Conservation (phyloP, 1,140 invertebrate genomes). For the Agraylea sexmaculata region DNA sequence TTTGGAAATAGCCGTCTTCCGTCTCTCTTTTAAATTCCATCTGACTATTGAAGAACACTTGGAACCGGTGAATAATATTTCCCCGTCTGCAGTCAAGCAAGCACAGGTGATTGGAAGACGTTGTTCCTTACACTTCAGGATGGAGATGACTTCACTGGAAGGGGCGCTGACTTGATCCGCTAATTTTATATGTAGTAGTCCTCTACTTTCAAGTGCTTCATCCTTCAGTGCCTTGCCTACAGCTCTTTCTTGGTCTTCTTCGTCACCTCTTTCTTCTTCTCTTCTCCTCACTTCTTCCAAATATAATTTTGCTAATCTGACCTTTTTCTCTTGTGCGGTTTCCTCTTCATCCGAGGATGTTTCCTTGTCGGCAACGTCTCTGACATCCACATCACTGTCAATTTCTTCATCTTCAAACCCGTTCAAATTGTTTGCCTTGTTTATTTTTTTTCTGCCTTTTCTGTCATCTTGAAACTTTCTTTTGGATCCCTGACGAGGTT, state of each 20-base stretch:
- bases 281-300: constrained; percentile 74
- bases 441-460: constrained; percentile 28
- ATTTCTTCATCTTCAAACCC: constrained; percentile 39
- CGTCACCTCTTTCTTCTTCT: constrained; percentile 55
- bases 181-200: constrained; percentile 59
- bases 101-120: constrained; percentile 70
- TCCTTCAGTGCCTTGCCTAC: constrained; percentile 62
- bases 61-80: constrained; percentile 69
- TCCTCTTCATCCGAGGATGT: constrained; percentile 59
- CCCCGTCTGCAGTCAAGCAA: constrained; percentile 61
- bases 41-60: constrained; percentile 84
- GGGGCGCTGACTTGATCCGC: constrained; percentile 52
- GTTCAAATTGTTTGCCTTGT: constrained; percentile 25
- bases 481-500: constrained; percentile 40
- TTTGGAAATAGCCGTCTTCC: constrained; percentile 41
- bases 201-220: constrained; percentile 76
- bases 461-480: constrained; percentile 36
- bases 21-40: constrained; percentile 51
- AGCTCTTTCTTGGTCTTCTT: constrained; percentile 50
- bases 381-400: constrained; percentile 35
- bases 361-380: constrained; percentile 41
- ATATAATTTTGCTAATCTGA: constrained; percentile 81
- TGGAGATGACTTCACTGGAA: constrained; percentile 32
- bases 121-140: constrained; percentile 61
- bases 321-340: constrained; percentile 79